Conservation (phyloP, 2,797 vertebrate genomes). For the Myotis planiceps region DNA sequence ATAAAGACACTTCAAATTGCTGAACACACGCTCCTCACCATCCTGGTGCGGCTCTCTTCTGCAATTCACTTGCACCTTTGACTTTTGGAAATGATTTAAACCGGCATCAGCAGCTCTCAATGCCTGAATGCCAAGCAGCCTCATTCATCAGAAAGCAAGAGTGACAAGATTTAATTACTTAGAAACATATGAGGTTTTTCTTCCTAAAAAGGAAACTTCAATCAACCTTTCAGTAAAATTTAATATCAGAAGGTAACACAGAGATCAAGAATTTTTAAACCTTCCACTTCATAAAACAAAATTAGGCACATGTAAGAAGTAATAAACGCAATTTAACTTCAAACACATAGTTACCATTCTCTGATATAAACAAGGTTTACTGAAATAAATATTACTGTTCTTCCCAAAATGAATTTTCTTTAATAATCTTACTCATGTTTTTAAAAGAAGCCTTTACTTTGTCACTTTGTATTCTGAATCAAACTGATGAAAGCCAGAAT, state of each 20-base stretch:
- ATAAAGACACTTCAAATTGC: not conserved
- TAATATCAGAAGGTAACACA: not conserved
- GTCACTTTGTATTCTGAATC: not conserved
- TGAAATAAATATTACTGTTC: not conserved
- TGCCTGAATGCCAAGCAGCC: not conserved
- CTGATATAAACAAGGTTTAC: not conserved
- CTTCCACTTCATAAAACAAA: constrained; percentile 11
- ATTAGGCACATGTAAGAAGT: not conserved
- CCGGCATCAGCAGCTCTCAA: not conserved
- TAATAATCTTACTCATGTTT: not conserved
- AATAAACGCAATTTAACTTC: not conserved
- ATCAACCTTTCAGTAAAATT: not conserved
- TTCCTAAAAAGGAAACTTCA: not conserved
- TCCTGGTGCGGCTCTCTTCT: not conserved
- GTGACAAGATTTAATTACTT: not conserved
- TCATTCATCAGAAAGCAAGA: not conserved
- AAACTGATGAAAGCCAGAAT: not conserved
- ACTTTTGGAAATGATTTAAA: constrained; percentile 23
- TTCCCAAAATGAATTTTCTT: not conserved
- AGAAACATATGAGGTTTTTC: not conserved
- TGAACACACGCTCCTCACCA: not conserved
- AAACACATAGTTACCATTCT: not conserved
- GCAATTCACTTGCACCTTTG: not conserved
- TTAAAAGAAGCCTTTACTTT: not conserved
- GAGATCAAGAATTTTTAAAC: not conserved